These are phyloP conservation scores for Baryphthengus martii DNA, from an alignment of 2,113 vertebrate species.

Conservation along the genomic window DNA sequence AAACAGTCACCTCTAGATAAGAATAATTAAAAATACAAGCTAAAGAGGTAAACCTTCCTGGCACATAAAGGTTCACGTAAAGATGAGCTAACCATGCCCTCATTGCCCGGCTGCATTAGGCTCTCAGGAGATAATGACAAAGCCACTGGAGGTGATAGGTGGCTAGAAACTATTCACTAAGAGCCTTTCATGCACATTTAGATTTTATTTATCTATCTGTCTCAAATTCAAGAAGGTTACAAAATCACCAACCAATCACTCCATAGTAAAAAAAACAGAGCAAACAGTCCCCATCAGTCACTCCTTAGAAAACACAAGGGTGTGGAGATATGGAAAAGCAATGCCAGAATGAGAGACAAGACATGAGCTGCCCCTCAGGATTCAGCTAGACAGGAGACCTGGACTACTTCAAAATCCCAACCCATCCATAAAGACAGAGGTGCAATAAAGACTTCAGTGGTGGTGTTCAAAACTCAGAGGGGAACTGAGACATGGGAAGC, in stretches of 20 bases:
- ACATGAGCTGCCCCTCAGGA: not conserved
- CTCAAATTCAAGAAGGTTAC: not conserved
- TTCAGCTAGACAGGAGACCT: not conserved
- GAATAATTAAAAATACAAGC: not conserved
- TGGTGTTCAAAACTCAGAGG: not conserved
- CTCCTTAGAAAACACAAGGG: not conserved
- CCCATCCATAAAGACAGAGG: not conserved
- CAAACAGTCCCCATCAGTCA: not conserved
- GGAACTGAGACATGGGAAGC: not conserved
- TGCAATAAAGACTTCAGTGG: not conserved
- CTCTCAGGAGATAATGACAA: not conserved
- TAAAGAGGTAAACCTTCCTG: not conserved
- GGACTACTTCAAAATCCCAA: not conserved
- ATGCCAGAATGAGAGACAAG: not conserved
- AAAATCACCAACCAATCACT: not conserved
- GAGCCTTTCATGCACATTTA: not conserved
- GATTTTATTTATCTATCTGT: not conserved
- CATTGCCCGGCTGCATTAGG: not conserved
- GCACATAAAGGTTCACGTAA: not conserved
- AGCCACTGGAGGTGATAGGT: not conserved
- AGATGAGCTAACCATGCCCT: not conserved
- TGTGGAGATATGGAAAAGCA: not conserved
- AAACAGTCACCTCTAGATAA: not conserved
- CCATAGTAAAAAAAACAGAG: not conserved
- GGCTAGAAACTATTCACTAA: not conserved